Evolutionary conservation across 1,140 invertebrate species (phyloP).

Genomic region (Palaemon carinicauda): DNA sequence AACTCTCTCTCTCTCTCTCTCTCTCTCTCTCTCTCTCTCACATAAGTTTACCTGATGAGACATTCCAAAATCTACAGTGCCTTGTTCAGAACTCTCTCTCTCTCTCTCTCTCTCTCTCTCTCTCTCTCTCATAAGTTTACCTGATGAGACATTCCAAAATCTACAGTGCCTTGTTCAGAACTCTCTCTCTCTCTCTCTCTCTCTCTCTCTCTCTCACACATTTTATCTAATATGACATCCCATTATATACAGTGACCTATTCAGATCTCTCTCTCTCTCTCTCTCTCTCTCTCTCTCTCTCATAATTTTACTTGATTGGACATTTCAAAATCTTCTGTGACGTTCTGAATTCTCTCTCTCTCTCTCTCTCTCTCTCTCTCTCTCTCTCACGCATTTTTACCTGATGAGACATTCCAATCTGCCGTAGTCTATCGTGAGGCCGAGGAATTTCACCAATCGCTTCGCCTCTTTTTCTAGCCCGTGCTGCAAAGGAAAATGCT

Average conservation of each 20-base stretch:
- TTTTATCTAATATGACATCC: background rate
- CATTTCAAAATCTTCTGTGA: slow-evolving; percentile 25
- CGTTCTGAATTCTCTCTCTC: background rate
- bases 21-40: too few relatives aligned
- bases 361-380: background rate
- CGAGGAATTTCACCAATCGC: slow-evolving; percentile 39
- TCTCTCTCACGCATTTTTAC: background rate
- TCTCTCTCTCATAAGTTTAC: background rate
- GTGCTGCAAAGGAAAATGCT: background rate
- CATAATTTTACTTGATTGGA: slow-evolving; percentile 18
- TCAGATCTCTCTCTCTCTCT: background rate
- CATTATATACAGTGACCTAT: background rate
- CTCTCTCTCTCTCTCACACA: background rate
- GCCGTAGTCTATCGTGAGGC: slow-evolving; percentile 33
- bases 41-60: too few relatives aligned
- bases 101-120: background rate
- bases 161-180: too few relatives aligned
- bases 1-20: too few relatives aligned
- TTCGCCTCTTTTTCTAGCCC: slow-evolving; percentile 10
- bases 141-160: slow-evolving; percentile 46
- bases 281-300: background rate
- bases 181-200: background rate
- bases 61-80: too few relatives aligned
- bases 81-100: background rate
- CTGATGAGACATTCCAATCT: slow-evolving; percentile 46